Conservation (phyloP, 2,113 vertebrate genomes). For the Mus spicilegus region DNA sequence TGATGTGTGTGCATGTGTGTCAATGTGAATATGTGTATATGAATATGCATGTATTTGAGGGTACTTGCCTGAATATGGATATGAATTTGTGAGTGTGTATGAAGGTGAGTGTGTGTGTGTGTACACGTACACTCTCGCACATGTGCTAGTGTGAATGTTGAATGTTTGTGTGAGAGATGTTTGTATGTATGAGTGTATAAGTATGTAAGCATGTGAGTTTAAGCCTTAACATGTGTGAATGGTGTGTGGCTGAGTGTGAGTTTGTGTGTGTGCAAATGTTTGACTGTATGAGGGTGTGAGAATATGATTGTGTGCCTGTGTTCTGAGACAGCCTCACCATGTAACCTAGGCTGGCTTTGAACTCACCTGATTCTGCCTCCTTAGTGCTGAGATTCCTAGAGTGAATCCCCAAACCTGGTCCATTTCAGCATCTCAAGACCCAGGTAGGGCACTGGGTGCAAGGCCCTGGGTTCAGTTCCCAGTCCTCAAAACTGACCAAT, state of each 20-base stretch:
- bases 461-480: background rate
- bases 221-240: background rate
- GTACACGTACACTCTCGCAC: fast-evolving
- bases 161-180: background rate
- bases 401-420: background rate
- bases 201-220: background rate
- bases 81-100: background rate
- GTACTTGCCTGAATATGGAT: background rate
- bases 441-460: background rate
- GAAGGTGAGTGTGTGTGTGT: background rate
- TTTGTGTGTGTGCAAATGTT: background rate
- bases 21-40: background rate
- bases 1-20: background rate
- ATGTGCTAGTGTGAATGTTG: background rate
- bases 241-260: background rate
- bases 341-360: background rate
- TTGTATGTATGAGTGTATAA: background rate
- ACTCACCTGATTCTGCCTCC: background rate
- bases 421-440: background rate
- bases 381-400: background rate
- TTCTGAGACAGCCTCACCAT: background rate
- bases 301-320: background rate
- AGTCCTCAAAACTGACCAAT: background rate
- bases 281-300: background rate
- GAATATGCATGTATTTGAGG: background rate